Percentiles rank a stretch among this genome's conserved stretches.
phyloP scores from a whole-genome alignment of 2,888 invertebrate species.

The Drosophila meridionalis region DNA sequence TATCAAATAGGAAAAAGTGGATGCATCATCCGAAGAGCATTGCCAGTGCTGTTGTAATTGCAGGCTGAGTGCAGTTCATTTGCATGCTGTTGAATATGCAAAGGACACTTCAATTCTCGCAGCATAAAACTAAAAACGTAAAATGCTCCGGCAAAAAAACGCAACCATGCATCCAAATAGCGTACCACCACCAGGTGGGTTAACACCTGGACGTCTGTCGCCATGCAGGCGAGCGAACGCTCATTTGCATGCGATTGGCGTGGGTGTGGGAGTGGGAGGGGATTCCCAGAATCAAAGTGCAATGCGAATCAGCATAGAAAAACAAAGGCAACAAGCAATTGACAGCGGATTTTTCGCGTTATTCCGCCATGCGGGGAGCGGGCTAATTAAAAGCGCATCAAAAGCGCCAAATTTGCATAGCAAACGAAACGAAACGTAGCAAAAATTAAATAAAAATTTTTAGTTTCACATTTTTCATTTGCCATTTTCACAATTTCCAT shows the following conservation, averaged over 20 bases:
- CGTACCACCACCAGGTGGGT: conserved; percentile 29
- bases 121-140: conserved; percentile 75
- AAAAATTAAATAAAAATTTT: conserved; percentile 71
- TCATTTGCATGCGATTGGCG: conserved; percentile 73
- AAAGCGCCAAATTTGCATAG: conserved; percentile 75
- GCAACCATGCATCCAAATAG: conserved; percentile 43
- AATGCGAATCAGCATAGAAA: conserved; percentile 65
- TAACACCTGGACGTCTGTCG: conserved; percentile 40
- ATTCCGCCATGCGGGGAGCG: conserved; percentile 12
- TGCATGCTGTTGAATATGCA: conserved; percentile 74
- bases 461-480: conserved; percentile 43
- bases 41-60: conserved; percentile 59
- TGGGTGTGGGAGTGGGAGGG: conserved; percentile 1
- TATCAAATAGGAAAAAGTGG: background rate
- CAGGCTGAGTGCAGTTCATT: conserved; percentile 73
- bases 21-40: conserved; percentile 4
- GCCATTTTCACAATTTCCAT: conserved; percentile 21
- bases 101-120: conserved; percentile 64
- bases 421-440: conserved; percentile 75
- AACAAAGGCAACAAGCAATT: conserved; percentile 71
- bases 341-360: conserved; percentile 68
- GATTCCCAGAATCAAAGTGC: conserved; percentile 70
- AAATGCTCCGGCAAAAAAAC: conserved; percentile 49
- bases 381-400: conserved; percentile 79
- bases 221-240: conserved; percentile 21